phyloP scores from a whole-genome alignment of 2,797 vertebrate genomes.

The Aythya fuligula region DNA sequence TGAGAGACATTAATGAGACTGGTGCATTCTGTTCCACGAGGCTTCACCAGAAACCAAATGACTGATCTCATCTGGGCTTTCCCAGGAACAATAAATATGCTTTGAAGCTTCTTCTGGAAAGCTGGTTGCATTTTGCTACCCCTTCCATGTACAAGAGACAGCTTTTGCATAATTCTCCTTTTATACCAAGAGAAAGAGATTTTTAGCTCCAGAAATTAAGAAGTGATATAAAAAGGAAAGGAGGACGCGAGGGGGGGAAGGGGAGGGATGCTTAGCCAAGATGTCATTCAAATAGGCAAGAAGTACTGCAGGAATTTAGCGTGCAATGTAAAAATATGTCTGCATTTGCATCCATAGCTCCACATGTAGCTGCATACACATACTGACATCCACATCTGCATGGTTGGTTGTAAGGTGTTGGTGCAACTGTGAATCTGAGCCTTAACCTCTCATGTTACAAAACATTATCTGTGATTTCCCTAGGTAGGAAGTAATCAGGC shows the following conservation, averaged over 20 bases:
- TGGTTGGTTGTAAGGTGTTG: neutral
- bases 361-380: neutral
- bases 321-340: neutral
- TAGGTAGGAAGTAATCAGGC: neutral
- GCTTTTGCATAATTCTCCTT: neutral
- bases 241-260: neutral
- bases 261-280: neutral
- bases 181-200: neutral
- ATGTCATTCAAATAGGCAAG: neutral
- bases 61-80: conserved; percentile 36
- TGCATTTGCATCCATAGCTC: neutral
- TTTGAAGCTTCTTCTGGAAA: conserved; percentile 1
- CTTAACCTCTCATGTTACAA: neutral
- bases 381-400: neutral
- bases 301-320: neutral
- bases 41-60: conserved; percentile 7
- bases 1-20: conserved; percentile 29
- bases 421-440: neutral
- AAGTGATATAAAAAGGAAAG: neutral
- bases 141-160: neutral
- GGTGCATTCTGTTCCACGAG: conserved; percentile 7
- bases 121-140: neutral
- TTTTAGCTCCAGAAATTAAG: neutral
- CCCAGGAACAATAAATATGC: neutral
- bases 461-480: neutral